Percentiles rank a stretch among this genome's conserved stretches.
phyloP scores from a whole-genome alignment of 2,113 vertebrate genomes.

The Pteronura brasiliensis region DNA sequence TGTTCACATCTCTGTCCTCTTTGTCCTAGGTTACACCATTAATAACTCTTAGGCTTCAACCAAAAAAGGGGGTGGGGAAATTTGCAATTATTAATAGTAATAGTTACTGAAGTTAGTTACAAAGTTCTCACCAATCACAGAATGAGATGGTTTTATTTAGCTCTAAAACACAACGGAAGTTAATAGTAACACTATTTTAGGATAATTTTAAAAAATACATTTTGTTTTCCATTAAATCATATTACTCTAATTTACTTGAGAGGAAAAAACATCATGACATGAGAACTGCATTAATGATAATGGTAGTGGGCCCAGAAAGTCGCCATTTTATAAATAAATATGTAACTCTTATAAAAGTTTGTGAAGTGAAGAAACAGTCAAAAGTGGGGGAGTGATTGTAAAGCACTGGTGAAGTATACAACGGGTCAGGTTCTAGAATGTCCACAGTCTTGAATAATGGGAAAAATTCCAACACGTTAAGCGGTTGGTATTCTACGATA shows the following conservation, averaged over 20 bases:
- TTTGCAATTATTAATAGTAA: slow-evolving; percentile 74
- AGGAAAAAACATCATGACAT: slow-evolving; percentile 51
- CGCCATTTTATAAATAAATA: slow-evolving; percentile 53
- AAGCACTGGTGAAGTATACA: neutral
- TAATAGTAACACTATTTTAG: slow-evolving; percentile 59
- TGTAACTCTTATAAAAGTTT: neutral
- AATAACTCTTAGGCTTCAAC: slow-evolving; percentile 77
- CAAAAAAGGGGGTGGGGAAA: slow-evolving; percentile 63
- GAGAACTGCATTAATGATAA: slow-evolving; percentile 59
- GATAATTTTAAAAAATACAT: slow-evolving; percentile 68
- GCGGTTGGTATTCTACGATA: neutral
- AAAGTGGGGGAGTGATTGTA: neutral
- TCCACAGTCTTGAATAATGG: neutral
- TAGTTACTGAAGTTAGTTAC: slow-evolving; percentile 49
- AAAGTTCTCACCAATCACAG: slow-evolving; percentile 75
- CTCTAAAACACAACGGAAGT: slow-evolving; percentile 76
- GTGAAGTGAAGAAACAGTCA: slow-evolving; percentile 14
- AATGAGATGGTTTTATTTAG: slow-evolving; percentile 76
- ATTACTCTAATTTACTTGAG: slow-evolving; percentile 69
- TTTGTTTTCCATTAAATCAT: slow-evolving; percentile 71
- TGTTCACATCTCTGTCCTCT: slow-evolving; percentile 78
- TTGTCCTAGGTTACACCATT: slow-evolving; percentile 76
- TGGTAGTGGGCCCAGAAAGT: slow-evolving; percentile 12
- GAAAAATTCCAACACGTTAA: neutral
- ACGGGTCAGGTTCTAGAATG: neutral